phyloP scores from a whole-genome alignment of 35 echinoderm and acorn worm genomes.

The Ophioderma brevispina region DNA sequence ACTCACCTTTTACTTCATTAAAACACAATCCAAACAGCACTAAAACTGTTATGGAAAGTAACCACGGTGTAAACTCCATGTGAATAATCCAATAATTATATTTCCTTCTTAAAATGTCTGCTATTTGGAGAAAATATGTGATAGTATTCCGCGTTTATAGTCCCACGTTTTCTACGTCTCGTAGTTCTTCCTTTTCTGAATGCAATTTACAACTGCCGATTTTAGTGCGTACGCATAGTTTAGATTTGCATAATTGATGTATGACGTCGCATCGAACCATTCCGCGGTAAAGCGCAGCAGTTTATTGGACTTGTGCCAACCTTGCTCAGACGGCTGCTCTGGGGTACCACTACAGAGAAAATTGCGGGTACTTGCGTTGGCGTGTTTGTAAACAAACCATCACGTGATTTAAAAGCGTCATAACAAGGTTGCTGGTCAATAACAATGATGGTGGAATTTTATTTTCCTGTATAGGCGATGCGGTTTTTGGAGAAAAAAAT shows the following conservation, averaged over 20 bases:
- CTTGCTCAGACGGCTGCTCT: not conserved
- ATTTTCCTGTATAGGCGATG: too few relatives aligned
- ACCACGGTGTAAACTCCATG: slow-evolving; percentile 19
- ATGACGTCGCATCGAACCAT: slow-evolving; percentile 8
- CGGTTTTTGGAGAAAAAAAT: too few relatives aligned
- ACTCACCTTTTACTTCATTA: slow-evolving; percentile 38
- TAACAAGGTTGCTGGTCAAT: too few relatives aligned
- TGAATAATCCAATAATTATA: slow-evolving; percentile 7
- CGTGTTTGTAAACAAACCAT: not conserved
- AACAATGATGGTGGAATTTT: too few relatives aligned
- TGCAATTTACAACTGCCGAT: not conserved
- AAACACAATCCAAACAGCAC: slow-evolving; percentile 31
- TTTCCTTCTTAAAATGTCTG: not conserved
- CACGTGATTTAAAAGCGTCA: not conserved
- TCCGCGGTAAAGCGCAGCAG: not conserved
- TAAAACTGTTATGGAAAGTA: slow-evolving; percentile 10
- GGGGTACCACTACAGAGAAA: not conserved
- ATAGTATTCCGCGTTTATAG: not conserved
- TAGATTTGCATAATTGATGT: slow-evolving; percentile 1
- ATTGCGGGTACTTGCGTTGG: not conserved
- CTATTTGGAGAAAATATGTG: not conserved
- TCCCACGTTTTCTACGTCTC: not conserved
- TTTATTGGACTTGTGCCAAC: not conserved
- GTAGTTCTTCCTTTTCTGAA: not conserved
- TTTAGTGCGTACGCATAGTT: slow-evolving; percentile 3